Base-by-base conservation (phyloP, 2,888 invertebrate species). In the Ypsolopha scabrella region DNA sequence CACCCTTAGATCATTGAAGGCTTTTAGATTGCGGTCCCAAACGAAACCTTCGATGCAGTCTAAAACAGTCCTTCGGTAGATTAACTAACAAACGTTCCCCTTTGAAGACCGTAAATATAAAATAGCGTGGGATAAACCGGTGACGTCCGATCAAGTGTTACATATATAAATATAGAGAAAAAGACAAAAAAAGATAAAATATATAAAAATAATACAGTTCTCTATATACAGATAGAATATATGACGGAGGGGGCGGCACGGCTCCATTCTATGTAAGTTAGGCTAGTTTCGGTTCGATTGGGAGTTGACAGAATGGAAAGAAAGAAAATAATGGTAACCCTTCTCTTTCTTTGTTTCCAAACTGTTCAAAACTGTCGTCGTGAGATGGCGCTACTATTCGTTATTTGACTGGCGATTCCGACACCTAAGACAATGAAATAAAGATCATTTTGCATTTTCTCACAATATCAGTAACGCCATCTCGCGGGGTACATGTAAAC, bases 131-230 rank as follows among this genome's bases (percentile, higher is more conserved):
- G 67, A 79, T 75, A 76, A 75, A 69, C 75, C 75, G 68, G 78
- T 77, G 72, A 75, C 83, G 83, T 85, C 83, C 83, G 78, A 71
- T 75, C 73, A 71, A 67, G 62, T 72, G 68, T 74, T 75, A 77
- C 70, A 73, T 75, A 48, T 61, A 65, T 67, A 67, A 67, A 61
- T 66, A 67, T 72, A 33, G 49, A 49, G 41, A 49, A 49, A 49
- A 49, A 39, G 49, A 49, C 49, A 70, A 68, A 70, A 72, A 75
- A 52, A 72, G 70, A 70, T 58, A 65, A 67, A 75, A 76, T 72
- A 74, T 60, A 58, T 58, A 65, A 67, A 72, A 74, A 75, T 61
- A 71, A 70, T 70, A 33, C 71, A 76, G 65, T 75, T 76, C 70
- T 77, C 75, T 76, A 72, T 77, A 74, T 68, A 47, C 33, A 61